Evolutionary conservation across 2,797 vertebrate species (phyloP).

Genomic region (Anolis apletophallus): DNA sequence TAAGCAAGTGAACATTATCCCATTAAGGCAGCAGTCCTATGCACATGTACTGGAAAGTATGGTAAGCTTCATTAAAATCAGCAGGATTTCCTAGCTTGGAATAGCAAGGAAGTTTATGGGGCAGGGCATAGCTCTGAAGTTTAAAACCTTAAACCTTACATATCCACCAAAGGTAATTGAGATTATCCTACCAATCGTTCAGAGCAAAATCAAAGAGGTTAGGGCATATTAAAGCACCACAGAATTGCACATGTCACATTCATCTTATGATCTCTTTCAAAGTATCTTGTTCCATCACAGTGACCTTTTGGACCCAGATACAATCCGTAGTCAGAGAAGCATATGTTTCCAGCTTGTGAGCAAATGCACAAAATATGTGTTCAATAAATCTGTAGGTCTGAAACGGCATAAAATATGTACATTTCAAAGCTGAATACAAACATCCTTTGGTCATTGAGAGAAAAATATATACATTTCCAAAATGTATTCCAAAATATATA

Average conservation of each 20-base stretch:
- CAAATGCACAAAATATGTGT: background rate
- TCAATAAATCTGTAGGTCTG: background rate
- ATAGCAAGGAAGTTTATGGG: background rate
- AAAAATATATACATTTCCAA: background rate
- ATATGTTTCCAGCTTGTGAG: background rate
- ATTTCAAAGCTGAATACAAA: background rate
- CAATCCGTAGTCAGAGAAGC: no score
- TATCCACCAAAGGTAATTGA: background rate
- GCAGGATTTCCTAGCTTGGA: background rate
- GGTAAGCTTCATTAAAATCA: constrained; percentile 8
- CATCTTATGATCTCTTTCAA: background rate
- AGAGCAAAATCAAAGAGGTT: background rate
- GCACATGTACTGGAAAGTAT: background rate
- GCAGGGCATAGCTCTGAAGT: background rate
- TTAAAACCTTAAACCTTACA: no score
- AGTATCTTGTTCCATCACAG: background rate
- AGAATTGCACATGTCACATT: background rate
- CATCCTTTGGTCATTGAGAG: no score
- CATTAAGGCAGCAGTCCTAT: background rate
- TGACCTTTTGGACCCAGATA: background rate
- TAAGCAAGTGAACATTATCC: constrained; percentile 14
- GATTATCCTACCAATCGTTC: background rate
- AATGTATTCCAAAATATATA: background rate
- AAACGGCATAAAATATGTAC: background rate
- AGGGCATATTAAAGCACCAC: background rate